Evolutionary conservation across 2,888 invertebrate genomes (phyloP), one percentile per base, ranked within the genome.

Genomic region (Brachylomia viminalis): DNA sequence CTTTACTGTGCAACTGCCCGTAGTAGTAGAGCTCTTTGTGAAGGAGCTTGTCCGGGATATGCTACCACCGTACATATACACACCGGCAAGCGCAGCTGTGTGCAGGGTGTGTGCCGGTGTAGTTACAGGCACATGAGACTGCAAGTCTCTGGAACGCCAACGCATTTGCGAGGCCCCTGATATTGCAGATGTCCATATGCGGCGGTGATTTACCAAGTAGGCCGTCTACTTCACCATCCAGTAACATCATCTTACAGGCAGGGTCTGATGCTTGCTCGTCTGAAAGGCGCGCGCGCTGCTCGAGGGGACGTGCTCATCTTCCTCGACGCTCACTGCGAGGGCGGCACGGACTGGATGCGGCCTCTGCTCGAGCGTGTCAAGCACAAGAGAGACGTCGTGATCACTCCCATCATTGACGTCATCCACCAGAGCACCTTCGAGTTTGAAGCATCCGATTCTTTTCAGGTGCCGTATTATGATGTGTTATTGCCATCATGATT

Each of bases 381-480:
- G 10, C 91, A 94, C 90, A 98, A 99, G 84, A 96, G 97, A 0
- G 98, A 97, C 52, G 98, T 98, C 1, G 99, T 99, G 0, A 95
- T 99, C 76, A 98, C 99, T 83, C 99, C 99, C 11, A 98, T 99
- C 82, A 99, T 99, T 80, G 99, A 99, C 95, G 98, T 98, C 59
- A 98, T 99, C 82, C 98, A 98, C 92, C 94, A 98, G 90, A 97
- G 97, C 86, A 98, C 97, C 20, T 97, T 99, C 92, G 97, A 97
- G 72, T 79, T 95, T 2, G 86, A 95, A 15, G 92, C 91, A 0
- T 89, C 94, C 1, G 91, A 93, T 4, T 82, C 89, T 17, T 95
- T 94, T 72, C 96, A 96, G 96, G 96, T 67, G 66, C 33, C 52
- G 11, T n/a, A 8, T 56, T 67, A 67, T 67, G 67, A n/a, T 4